Evolutionary conservation across 1,140 invertebrate genomes (phyloP), one percentile per base, ranked within the genome.

Genomic region (Camponotus vicinus): DNA sequence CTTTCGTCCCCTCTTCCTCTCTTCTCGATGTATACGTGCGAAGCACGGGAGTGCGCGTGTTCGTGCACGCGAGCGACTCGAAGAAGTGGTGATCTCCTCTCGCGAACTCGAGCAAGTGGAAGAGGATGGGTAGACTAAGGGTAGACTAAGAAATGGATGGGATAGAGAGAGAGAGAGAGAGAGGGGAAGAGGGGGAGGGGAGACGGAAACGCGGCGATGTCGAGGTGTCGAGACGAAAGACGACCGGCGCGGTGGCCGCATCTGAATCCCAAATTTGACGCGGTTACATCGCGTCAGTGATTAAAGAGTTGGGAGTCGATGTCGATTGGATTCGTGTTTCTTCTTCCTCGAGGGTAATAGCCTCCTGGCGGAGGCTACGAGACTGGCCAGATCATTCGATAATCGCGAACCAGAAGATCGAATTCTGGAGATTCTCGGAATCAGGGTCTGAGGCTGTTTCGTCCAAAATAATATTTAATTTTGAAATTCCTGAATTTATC

Each of bases 241-340:
- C 67, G 75, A 86, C 21, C 75, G 75, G 61, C 57, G 85, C 70
- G 75, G 66, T 52, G 79, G 61, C 57, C 85, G 21, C 88, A 91
- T 91, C 89, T 91, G 88, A 91, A 91, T 91, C 34, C 90, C 90
- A 91, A 91, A 91, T 91, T 91, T 88, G 85, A 37, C 87, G 77
- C 55, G 55, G 79, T 77, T 79, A 73, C 59, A 67, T 13, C 40
- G 21, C 64, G 67, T 63, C 49, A 59, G 71, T 91, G 90, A 90
- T 90, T 88, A 90, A 90, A 89, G 89, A 90, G 76, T 87, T 79
- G 69, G 85, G 21, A 70, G 85, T 83, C 52, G 70, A 76, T 86
- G 88, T 83, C 86, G 85, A 90, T 90, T 83, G 89, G 40, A 63
- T 42, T 79, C 42, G 7, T 5, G 45, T 5, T 37, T n/a, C 49